phyloP scores from a whole-genome alignment of 1,140 invertebrate species.

The Diprion similis region DNA sequence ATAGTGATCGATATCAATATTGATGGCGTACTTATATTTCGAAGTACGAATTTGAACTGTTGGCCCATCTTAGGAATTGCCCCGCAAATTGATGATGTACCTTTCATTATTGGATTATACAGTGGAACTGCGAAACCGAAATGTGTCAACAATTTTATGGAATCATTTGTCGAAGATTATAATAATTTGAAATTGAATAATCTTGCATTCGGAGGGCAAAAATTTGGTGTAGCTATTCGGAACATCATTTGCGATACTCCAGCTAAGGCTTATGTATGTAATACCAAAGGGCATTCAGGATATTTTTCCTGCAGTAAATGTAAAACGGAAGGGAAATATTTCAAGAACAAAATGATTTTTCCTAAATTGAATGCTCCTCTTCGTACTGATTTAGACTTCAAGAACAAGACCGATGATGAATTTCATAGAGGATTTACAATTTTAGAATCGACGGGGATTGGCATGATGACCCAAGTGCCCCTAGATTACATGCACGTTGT shows the following conservation, averaged over 20 bases:
- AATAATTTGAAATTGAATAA: constrained; percentile 23
- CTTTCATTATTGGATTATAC: too few species aligned
- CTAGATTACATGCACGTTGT: constrained; percentile 32
- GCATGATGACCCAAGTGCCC: constrained; percentile 32
- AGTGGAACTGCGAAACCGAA: constrained; percentile 33
- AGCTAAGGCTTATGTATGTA: constrained; percentile 23
- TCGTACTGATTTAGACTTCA: constrained; percentile 23
- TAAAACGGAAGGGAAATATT: constrained; percentile 22
- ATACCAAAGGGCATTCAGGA: constrained; percentile 28
- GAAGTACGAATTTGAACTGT: too few species aligned
- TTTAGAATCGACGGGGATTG: constrained; percentile 24
- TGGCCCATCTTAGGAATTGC: too few species aligned
- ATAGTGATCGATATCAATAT: too few species aligned
- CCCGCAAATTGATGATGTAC: too few species aligned
- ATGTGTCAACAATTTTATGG: constrained; percentile 27
- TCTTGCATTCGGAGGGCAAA: constrained; percentile 16
- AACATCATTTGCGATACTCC: constrained; percentile 32
- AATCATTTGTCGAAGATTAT: constrained; percentile 33
- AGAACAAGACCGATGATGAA: constrained; percentile 11
- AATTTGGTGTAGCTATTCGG: constrained; percentile 18
- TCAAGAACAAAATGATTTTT: too few species aligned
- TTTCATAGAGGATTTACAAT: constrained; percentile 19
- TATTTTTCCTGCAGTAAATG: constrained; percentile 30
- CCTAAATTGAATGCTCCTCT: constrained; percentile 19
- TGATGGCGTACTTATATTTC: too few species aligned